A percentile compares a stretch with the other conserved stretches of the same genome.
Conservation (phyloP, 2,888 invertebrate species). For the Lydus trimaculatus region DNA sequence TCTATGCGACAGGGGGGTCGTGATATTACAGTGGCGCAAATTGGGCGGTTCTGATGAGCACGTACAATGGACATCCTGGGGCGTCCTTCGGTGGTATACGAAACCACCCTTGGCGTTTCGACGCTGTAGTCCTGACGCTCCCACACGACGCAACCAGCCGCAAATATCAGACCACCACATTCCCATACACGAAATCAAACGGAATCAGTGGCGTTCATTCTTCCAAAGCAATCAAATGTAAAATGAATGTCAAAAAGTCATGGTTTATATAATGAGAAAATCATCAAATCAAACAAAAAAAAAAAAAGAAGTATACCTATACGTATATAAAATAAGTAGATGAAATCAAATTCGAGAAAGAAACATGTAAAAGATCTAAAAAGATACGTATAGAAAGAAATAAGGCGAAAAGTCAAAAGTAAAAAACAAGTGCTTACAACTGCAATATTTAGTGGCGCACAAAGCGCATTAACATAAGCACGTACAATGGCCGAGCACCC, state of each 20-base stretch:
- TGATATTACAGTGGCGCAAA: slow-evolving; percentile 1
- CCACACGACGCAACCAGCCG: slow-evolving; percentile 52
- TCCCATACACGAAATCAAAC: slow-evolving; percentile 40
- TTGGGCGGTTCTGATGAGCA: slow-evolving; percentile 37
- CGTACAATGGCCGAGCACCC: slow-evolving; percentile 48
- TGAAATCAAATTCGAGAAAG: background rate
- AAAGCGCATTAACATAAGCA: slow-evolving; percentile 54
- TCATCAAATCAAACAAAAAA: background rate
- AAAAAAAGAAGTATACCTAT: background rate
- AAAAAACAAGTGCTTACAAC: slow-evolving; percentile 46
- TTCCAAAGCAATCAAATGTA: background rate
- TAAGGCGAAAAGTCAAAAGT: slow-evolving; percentile 46
- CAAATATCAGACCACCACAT: slow-evolving; percentile 35
- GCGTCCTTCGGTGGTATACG: slow-evolving; percentile 29
- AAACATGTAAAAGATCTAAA: background rate
- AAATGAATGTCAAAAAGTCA: background rate
- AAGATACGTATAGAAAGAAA: slow-evolving; percentile 10
- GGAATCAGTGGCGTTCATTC: background rate
- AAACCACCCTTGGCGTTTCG: slow-evolving; percentile 38
- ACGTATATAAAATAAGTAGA: too few relatives aligned
- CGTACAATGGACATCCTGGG: slow-evolving; percentile 35
- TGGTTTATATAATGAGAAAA: background rate
- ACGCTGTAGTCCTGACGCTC: slow-evolving; percentile 48
- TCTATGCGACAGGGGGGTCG: background rate
- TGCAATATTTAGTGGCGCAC: slow-evolving; percentile 49